Evolutionary conservation across 2,797 vertebrate genomes (phyloP).

Genomic region (Eurystomus glaucurus): DNA sequence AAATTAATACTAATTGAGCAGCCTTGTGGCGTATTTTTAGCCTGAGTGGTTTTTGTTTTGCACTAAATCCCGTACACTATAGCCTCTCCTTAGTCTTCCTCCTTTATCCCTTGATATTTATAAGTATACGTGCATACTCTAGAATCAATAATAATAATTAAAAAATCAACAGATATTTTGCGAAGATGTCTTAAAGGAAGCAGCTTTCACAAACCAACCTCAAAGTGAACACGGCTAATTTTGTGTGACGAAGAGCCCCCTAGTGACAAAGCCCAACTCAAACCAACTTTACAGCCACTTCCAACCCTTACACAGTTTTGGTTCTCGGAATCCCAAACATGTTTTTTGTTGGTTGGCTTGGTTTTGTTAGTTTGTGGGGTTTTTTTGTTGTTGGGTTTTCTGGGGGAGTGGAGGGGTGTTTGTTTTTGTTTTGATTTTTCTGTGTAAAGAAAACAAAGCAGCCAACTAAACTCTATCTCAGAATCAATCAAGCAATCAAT

Average conservation of each 20-base stretch:
- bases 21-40: neutral
- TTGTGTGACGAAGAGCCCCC: constrained; percentile 82
- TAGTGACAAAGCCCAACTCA: constrained; percentile 79
- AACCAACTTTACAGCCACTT: constrained; percentile 25
- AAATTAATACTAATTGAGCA: constrained; percentile 33
- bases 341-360: neutral
- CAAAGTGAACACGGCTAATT: constrained; percentile 40
- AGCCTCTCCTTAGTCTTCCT: neutral
- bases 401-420: too few relatives aligned
- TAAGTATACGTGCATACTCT: neutral
- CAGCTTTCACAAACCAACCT: neutral
- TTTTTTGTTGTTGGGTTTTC: neutral
- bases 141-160: neutral
- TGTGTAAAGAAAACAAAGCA: neutral
- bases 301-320: neutral
- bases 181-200: neutral
- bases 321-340: neutral
- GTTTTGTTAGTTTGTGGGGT: neutral
- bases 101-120: neutral
- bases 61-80: neutral
- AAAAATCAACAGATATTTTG: neutral
- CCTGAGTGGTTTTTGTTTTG: neutral
- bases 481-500: too few relatives aligned
- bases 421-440: neutral
- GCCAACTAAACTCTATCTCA: neutral